These are phyloP conservation scores for Diarsia dahlii DNA, from an alignment of 2,888 invertebrate genomes.

Conservation along the genomic window DNA sequence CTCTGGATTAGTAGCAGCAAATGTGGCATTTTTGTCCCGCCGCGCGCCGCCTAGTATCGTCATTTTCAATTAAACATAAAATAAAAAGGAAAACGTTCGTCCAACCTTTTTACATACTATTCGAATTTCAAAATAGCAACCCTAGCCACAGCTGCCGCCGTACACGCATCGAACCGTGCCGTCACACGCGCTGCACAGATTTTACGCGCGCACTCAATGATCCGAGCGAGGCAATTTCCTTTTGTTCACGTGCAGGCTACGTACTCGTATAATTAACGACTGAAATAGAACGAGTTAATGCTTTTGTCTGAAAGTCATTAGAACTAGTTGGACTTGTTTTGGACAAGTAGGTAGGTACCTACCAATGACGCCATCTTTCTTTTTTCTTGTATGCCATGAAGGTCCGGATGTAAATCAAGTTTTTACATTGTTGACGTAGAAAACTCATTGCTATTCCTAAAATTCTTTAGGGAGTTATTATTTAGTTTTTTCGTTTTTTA, in stretches of 20 bases:
- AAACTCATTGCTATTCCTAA: neutral
- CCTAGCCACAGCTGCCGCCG: constrained; percentile 15
- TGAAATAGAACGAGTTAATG: constrained; percentile 35
- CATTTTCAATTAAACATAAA: neutral
- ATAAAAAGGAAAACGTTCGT: neutral
- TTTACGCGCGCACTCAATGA: constrained; percentile 62
- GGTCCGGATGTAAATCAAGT: neutral
- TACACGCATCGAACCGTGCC: constrained; percentile 55
- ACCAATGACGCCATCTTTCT: neutral
- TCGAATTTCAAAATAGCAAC: neutral
- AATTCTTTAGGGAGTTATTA: neutral
- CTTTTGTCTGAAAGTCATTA: constrained; percentile 37
- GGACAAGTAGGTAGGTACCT: neutral
- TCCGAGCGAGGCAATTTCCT: constrained; percentile 61
- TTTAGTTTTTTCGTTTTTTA: too few species aligned
- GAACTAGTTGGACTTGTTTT: constrained; percentile 17
- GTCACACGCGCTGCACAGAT: constrained; percentile 66
- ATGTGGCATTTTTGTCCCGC: too few species aligned
- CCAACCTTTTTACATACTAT: neutral
- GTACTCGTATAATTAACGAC: constrained; percentile 52
- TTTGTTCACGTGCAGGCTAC: constrained; percentile 60
- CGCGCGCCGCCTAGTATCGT: too few species aligned
- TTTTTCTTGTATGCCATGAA: constrained; percentile 8
- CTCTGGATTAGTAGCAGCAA: neutral
- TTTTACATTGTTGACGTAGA: neutral